Evolutionary conservation across 2,113 vertebrate species (phyloP).

Genomic region (Siniperca knerii): DNA sequence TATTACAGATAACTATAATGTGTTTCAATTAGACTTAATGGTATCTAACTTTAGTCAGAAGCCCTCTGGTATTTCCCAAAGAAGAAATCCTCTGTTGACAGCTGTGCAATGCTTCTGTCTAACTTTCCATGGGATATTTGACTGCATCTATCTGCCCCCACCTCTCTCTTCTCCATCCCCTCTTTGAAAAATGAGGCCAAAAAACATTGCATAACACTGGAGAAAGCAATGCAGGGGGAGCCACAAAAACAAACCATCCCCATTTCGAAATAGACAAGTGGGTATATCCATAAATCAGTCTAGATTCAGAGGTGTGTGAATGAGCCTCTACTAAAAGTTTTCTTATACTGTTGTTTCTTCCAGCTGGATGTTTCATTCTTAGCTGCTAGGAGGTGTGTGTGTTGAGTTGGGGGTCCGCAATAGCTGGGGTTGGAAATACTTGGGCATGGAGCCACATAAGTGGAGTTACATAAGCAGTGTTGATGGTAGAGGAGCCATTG

Average conservation of each 20-base stretch:
- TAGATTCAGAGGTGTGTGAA: constrained; percentile 15
- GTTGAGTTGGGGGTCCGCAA: constrained; percentile 45
- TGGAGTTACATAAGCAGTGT: constrained; percentile 76
- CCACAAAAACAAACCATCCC: constrained; percentile 49
- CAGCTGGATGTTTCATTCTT: constrained; percentile 72
- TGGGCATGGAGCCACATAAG: constrained; percentile 65
- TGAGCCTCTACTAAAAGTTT: constrained; percentile 9
- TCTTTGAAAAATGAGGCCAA: constrained; percentile 17
- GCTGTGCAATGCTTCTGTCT: constrained; percentile 2
- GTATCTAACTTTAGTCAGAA: neutral
- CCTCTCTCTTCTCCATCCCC: neutral
- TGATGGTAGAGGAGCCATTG: constrained; percentile 65
- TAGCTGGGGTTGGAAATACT: constrained; percentile 57
- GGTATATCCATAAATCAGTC: constrained; percentile 23
- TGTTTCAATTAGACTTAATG: neutral
- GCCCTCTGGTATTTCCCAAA: constrained; percentile 12
- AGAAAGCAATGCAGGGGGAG: constrained; percentile 26
- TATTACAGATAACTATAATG: neutral
- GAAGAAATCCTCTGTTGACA: constrained; percentile 26
- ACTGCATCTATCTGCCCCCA: neutral
- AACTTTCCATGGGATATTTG: constrained; percentile 44
- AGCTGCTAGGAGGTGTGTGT: constrained; percentile 52
- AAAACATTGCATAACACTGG: constrained; percentile 48
- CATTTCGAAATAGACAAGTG: constrained; percentile 33
- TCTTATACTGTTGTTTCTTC: constrained; percentile 17